These are phyloP conservation scores for Aurelia aurita DNA, from an alignment of 30 jellyfish, hydroid and myxozoan genomes.

Conservation along the genomic window DNA sequence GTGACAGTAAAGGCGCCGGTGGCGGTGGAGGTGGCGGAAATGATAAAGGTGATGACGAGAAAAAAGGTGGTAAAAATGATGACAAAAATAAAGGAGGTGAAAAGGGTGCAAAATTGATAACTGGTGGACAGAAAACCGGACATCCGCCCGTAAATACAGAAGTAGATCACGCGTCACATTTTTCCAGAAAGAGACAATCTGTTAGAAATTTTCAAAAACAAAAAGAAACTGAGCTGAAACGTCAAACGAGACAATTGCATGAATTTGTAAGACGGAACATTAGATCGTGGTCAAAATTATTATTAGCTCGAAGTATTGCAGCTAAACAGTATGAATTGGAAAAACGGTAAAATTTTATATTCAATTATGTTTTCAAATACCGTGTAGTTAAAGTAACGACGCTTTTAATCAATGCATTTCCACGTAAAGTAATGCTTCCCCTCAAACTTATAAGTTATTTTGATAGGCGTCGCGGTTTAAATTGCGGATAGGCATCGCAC, in stretches of 20 bases:
- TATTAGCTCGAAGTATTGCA: slow-evolving; percentile 7
- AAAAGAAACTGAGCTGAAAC: background rate
- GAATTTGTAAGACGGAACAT: slow-evolving; percentile 3
- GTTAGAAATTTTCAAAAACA: background rate
- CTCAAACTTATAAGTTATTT: too few species aligned
- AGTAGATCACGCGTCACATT: slow-evolving; percentile 60
- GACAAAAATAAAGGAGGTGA: slow-evolving; percentile 6
- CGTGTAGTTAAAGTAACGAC: too few species aligned
- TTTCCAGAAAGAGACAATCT: slow-evolving; percentile 9
- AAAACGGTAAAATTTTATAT: too few species aligned
- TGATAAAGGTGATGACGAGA: slow-evolving; percentile 1
- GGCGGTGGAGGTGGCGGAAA: slow-evolving; percentile 54
- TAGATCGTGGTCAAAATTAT: background rate
- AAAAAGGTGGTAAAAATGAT: slow-evolving; percentile 12
- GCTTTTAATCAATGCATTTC: too few species aligned
- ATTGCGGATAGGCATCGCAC: too few species aligned
- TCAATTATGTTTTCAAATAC: too few species aligned
- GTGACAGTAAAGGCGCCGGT: slow-evolving; percentile 18
- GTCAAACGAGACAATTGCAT: background rate
- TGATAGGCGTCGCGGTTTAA: too few species aligned
- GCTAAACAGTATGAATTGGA: background rate
- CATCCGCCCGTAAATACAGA: slow-evolving; percentile 57
- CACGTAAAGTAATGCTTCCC: too few species aligned
- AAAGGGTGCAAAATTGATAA: slow-evolving; percentile 5
- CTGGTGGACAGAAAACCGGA: slow-evolving; percentile 36